Evolutionary conservation across 2,888 invertebrate genomes (phyloP).

Genomic region (Leptogaster cylindrica): DNA sequence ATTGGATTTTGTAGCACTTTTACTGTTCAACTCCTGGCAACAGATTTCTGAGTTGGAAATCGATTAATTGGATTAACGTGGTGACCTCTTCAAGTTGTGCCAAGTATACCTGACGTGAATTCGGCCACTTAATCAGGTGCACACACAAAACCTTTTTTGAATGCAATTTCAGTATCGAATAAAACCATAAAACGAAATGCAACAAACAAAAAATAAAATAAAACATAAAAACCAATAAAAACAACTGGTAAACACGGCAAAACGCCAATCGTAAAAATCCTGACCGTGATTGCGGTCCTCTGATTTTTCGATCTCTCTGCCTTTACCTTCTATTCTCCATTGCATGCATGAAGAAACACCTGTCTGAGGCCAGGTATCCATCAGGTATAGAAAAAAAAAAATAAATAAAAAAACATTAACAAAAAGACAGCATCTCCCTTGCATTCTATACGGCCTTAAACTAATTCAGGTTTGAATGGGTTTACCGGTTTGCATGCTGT

Average conservation of each 20-base stretch:
- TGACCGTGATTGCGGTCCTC: not conserved
- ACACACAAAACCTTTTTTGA: too few relatives aligned
- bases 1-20: too few relatives aligned
- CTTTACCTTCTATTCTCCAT: not conserved
- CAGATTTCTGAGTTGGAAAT: too few relatives aligned
- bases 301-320: not conserved
- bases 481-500: not conserved
- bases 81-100: too few relatives aligned
- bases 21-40: too few relatives aligned
- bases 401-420: not conserved
- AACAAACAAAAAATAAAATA: too few relatives aligned
- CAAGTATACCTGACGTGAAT: too few relatives aligned
- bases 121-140: slow-evolving; percentile 10
- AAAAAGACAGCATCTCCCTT: not conserved
- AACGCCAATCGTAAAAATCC: slow-evolving; percentile 1
- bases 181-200: too few relatives aligned
- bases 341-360: slow-evolving; percentile 1
- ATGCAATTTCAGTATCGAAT: too few relatives aligned
- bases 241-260: too few relatives aligned
- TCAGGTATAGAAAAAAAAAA: not conserved
- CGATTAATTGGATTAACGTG: too few relatives aligned
- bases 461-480: not conserved
- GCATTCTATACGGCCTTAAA: not conserved
- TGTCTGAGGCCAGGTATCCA: not conserved
- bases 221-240: too few relatives aligned